Evolutionary conservation across 2,113 vertebrate species (phyloP).

Genomic region (Orthonyx spaldingii): DNA sequence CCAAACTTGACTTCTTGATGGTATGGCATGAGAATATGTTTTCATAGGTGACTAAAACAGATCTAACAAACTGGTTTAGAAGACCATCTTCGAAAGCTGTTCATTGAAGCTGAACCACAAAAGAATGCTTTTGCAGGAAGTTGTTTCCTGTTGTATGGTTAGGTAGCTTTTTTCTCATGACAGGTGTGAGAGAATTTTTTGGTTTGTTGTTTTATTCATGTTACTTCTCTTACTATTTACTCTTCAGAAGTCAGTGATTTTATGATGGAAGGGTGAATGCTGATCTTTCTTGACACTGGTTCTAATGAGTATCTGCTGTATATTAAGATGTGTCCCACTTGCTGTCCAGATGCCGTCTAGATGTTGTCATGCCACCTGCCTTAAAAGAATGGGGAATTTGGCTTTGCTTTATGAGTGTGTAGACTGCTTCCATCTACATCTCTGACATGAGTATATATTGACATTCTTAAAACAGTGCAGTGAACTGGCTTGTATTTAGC

Average conservation of each 20-base stretch:
- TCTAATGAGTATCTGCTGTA: neutral
- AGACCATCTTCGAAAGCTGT: neutral
- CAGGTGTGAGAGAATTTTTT: neutral
- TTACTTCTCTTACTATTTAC: neutral
- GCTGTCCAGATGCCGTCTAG: neutral
- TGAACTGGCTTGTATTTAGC: neutral
- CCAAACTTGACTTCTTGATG: neutral
- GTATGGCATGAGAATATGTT: neutral
- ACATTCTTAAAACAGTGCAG: neutral
- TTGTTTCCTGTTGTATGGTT: neutral
- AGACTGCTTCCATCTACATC: accelerated
- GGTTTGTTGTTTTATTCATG: neutral
- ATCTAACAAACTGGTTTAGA: neutral
- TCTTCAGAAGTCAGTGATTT: neutral
- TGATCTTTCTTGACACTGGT: neutral
- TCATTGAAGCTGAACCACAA: neutral
- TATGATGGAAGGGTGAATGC: neutral
- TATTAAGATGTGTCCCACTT: neutral
- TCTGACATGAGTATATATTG: neutral
- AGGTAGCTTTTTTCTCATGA: neutral
- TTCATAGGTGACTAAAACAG: neutral
- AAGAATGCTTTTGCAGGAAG: neutral
- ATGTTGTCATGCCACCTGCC: neutral
- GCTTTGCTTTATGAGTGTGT: neutral
- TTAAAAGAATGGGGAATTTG: neutral